Evolutionary conservation across 2,113 vertebrate genomes (phyloP).

Genomic region (Pollimyrus isidori): DNA sequence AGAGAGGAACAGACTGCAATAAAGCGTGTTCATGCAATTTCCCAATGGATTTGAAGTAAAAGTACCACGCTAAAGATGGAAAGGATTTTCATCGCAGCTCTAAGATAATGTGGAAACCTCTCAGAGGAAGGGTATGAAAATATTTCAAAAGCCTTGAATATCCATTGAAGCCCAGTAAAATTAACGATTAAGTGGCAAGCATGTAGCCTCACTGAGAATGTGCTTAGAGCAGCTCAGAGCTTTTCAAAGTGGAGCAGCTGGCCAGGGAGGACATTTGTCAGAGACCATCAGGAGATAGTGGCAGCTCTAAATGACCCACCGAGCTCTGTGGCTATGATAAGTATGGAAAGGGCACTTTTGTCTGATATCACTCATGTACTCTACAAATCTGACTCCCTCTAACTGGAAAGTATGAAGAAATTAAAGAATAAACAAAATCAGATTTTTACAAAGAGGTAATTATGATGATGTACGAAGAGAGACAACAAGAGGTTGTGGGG

Average conservation of each 20-base stretch:
- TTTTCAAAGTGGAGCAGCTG: not conserved
- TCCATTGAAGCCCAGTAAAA: not conserved
- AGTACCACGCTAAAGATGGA: not conserved
- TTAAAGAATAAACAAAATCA: not conserved
- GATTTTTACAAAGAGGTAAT: not conserved
- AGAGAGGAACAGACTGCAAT: not conserved
- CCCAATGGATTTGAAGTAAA: not conserved
- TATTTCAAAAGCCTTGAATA: conserved; percentile 3
- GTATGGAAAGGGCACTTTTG: not conserved
- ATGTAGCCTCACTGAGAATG: not conserved
- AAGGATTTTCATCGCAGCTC: not conserved
- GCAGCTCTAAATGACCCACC: not conserved
- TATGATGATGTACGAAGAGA: not conserved
- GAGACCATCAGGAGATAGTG: not conserved
- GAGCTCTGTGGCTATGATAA: not conserved
- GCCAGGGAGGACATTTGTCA: not conserved
- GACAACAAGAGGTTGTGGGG: not conserved
- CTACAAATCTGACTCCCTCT: not conserved
- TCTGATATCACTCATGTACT: not conserved
- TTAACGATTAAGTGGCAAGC: not conserved
- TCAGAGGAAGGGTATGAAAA: not conserved
- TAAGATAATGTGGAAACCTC: not conserved
- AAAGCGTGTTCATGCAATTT: not conserved
- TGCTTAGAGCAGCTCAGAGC: not conserved
- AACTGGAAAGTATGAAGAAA: not conserved